These are phyloP conservation scores for Timema cristinae DNA, from an alignment of 2,888 invertebrate species.

Conservation along the genomic window DNA sequence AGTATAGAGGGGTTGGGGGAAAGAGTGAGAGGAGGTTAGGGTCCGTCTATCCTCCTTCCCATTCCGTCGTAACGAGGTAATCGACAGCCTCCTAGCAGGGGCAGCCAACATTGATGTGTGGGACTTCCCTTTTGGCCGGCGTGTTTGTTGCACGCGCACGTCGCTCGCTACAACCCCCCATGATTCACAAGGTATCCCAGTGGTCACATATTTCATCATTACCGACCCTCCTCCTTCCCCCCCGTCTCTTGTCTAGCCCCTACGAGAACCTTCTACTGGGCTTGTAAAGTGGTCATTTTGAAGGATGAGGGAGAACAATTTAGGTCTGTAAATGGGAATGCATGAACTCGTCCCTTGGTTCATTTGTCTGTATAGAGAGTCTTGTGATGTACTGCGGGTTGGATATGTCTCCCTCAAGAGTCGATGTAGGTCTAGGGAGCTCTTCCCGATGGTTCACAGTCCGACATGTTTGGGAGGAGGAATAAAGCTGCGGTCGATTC, in stretches of 20 bases:
- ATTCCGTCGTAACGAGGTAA: conserved; percentile 26
- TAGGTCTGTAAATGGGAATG: conserved; percentile 31
- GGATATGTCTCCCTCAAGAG: too few relatives aligned
- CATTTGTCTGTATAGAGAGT: conserved; percentile 25
- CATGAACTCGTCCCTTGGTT: conserved; percentile 31
- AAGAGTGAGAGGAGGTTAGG: conserved; percentile 1
- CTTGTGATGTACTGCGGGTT: too few relatives aligned
- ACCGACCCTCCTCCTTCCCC: conserved; percentile 35
- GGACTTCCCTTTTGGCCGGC: conserved; percentile 35
- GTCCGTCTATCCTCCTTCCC: neutral
- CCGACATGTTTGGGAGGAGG: too few relatives aligned
- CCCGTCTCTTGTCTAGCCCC: too few relatives aligned
- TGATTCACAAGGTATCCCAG: conserved; percentile 41
- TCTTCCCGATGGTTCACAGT: too few relatives aligned
- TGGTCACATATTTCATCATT: conserved; percentile 52
- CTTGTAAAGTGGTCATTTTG: conserved; percentile 51
- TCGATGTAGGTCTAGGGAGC: too few relatives aligned
- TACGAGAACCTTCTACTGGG: too few relatives aligned
- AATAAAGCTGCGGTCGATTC: too few relatives aligned
- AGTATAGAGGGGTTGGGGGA: conserved; percentile 11
- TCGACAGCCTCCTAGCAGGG: conserved; percentile 25
- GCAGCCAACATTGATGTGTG: conserved; percentile 28
- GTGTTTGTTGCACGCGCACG: conserved; percentile 43
- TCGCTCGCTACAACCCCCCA: conserved; percentile 23
- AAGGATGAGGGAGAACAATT: conserved; percentile 35